Base-by-base conservation (phyloP, 2,797 vertebrate genomes). In the Cygnus olor region DNA sequence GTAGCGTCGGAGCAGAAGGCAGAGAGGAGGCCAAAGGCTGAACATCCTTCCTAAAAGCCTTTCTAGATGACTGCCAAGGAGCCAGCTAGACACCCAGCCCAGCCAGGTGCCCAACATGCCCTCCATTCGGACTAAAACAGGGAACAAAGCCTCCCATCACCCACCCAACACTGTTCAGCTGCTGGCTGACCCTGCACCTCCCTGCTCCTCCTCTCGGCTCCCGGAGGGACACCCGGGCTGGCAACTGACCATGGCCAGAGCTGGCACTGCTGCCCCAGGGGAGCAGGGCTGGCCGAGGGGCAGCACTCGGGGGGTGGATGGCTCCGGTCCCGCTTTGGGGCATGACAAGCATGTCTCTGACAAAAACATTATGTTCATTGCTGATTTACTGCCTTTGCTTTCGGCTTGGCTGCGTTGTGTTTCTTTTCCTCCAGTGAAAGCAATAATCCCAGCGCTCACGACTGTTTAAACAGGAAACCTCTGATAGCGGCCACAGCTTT, bases 141-240 rank as follows among this genome's bases (percentile, higher is more conserved):
- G 53, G 18, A 32, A 56, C 30, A 56, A 61, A 25, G 34, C 60
- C 16, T 11, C 24, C 18, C 9, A 24, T 27, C 25, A 15, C 36
- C 19, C 11, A 13, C 32, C 7, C 7, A 57, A 57, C 11, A 20
- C 34, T 16, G 10, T 24, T 38, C 36, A 25, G 13, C 19, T 25
- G 34, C 25, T 63, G 60, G 36, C 40, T 3, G 11, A 10, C 8
- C 30, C 30, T 30, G 20, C 56, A 5, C 5, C 25, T 4, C 3
- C 57, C 47, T 68, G 14, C 20, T 10, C n/a, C 44, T 27, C 34
- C 5, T 4, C 66, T 25, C 47, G 7, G 54, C 34, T 14, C 22
- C 19, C 4, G 3, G 1, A 13, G n/a, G 25, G 32, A 27, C 21
- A 3, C n/a, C 38, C 1, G 49, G 24, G 70, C 22, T 5, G 9